Evolutionary conservation across 2,888 invertebrate species (phyloP), one percentile per base, ranked within the genome.

Genomic region (Allophyes oxyacanthae): DNA sequence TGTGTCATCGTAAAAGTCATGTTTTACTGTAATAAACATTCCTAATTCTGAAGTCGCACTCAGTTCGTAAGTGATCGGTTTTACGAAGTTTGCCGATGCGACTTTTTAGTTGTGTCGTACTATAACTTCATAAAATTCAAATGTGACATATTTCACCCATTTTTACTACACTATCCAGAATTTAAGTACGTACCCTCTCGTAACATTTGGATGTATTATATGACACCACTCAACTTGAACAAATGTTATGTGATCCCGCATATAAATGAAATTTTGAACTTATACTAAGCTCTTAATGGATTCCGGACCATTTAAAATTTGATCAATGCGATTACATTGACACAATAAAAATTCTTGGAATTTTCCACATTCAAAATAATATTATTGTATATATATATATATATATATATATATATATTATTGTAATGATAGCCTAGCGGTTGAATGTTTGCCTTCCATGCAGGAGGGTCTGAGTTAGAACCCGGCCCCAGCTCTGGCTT

Each of bases 261-360:
- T 86, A 83, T 77, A 79, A 84, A 83, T 68, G 77, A 77, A 81
- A 82, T 77, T 74, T 64, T 52, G 51, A 81, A 78, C 75, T 74
- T 77, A 71, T 74, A 75, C 76, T 81, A 86, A 87, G 83, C 86
- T 69, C 55, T 82, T 87, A 87, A 87, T 87, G 87, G 87, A 81
- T 60, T 25, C 10, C 49, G 66, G 77, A 74, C 79, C 78, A 78
- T 77, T 83, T 78, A 75, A 75, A 60, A 53, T 55, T 57, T 51
- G 59, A 57, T 64, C 65, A 28, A 55, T 51, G 53, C 45, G 33
- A 52, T 45, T 55, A 57, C 38, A 64, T 59, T 52, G 53, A 40
- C 42, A 13, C 37, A 46, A 8, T 6, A 26, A 61, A 66, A 42
- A 6, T 0, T 2, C 5, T 13, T 8, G 2, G 14, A n/a, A 13